Evolutionary conservation across 1,140 invertebrate species (phyloP), one percentile per base, ranked within the genome.

Genomic region (Aphaenogaster ashmeadi): DNA sequence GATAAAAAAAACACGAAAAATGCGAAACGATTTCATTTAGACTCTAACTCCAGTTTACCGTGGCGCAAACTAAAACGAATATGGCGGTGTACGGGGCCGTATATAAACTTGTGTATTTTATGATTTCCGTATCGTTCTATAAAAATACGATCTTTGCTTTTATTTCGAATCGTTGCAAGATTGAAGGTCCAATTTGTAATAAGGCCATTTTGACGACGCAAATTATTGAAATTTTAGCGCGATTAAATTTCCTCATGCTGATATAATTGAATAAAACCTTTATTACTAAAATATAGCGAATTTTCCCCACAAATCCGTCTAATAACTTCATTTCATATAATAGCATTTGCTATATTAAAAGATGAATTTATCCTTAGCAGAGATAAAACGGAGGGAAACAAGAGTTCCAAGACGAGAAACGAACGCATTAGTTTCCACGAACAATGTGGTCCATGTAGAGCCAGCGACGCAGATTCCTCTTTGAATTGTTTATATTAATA

Each of bases 31-130:
- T 75, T 75, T 58, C 13, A 58, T 56, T 58, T 58, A 13, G 11
- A 75, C 52, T 56, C 6, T 58, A 41, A 38, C 36, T 75, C 11
- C n/a, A 56, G 33, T 75, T 75, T 41, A 58, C 6, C n/a, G 36
- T 75, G n/a, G n/a, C 36, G n/a, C n/a, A 75, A 74, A 74, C 71
- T 74, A n/a, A 54, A 74, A 56, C n/a, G 18, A 74, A 74, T 56
- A 74, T 56, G 11, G 7, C n/a, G 71, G 52, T 13, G n/a, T 11
- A 58, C 13, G 41, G 21, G 21, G 27, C 27, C 66, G 27, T 4
- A 1, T 50, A 21, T 36, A 33, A 47, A 69, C 38, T 67, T 50
- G 38, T 47, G 38, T 44, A 15, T 44, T 69, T 69, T 69, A 69
- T 21, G 6, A n/a, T 74, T 72, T 72, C 5, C 41, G 9, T 74